These are phyloP conservation scores for Pipistrellus pygmaeus DNA, from an alignment of 2,797 vertebrate genomes.

Conservation along the genomic window DNA sequence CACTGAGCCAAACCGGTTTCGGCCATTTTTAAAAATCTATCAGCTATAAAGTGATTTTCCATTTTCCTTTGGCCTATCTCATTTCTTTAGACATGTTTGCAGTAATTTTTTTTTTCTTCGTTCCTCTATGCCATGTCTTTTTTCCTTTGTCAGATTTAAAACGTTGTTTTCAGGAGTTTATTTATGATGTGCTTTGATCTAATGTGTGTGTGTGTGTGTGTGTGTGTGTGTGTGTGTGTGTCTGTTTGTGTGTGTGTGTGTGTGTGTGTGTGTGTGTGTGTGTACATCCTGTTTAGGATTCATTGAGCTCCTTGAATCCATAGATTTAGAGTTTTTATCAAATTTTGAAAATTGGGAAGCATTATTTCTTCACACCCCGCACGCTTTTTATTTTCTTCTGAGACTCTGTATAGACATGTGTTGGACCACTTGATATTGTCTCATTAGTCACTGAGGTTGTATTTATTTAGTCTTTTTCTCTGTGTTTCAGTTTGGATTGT, in stretches of 20 bases:
- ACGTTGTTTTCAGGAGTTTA: not conserved
- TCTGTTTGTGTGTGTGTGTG: not conserved
- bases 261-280: not conserved
- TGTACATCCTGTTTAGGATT: not conserved
- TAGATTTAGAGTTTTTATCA: constrained; percentile 3
- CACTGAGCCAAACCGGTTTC: no score
- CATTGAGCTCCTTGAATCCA: not conserved
- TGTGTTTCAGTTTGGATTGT: not conserved
- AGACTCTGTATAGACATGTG: not conserved
- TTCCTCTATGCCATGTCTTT: not conserved
- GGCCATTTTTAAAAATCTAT: not conserved
- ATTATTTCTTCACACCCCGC: not conserved
- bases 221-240: not conserved
- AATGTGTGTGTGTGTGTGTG: not conserved
- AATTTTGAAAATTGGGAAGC: not conserved
- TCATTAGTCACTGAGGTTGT: not conserved
- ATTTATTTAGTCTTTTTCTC: not conserved
- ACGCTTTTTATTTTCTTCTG: not conserved
- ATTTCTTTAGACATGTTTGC: not conserved
- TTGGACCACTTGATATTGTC: not conserved
- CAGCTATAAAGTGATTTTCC: constrained; percentile 7
- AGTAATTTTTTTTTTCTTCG: not conserved
- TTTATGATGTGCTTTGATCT: not conserved
- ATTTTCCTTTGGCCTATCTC: not conserved
- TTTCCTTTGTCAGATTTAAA: not conserved